Base-by-base conservation (phyloP, 1,140 invertebrate species). In the Phthorimaea operculella region DNA sequence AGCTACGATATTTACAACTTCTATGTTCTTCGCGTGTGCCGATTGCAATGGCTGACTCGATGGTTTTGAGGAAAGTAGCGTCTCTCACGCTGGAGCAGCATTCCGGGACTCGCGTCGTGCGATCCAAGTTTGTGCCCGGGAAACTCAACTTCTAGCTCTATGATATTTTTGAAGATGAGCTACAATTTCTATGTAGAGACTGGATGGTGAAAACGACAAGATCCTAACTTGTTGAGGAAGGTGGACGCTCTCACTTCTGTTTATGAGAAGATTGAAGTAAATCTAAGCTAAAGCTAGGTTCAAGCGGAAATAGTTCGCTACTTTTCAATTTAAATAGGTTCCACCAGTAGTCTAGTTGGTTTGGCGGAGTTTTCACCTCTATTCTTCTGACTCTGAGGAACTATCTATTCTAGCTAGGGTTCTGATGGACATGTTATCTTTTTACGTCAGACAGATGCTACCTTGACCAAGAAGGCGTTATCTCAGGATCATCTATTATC, bases 91-190 rank as follows among this genome's bases (percentile, higher is more conserved):
- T 93, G 55, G 93, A 93, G 60, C 90, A 89, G 64, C 87, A 87
- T 33, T 60, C 71, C 0, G 91, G 92, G 57, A 81, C 89, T 58
- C 87, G 86, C 62, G 79, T 90, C n/a, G 73, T 84, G 52, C 89
- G 90, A 59, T 92, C 92, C 34, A 92, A 91, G 74, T 92, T 92
- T 77, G 90, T 93, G 56, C 93, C 94, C 4, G 92, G 94, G 74
- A 95, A 94, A 82, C 84, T 96, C 63, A 91, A 95, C 85, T 94
- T 92, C 83, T 89, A 91, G 73, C 87, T 93, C 42, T 93, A 92
- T 72, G 93, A 96, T 84, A 94, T 94, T 85, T 96, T 95, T 85
- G 93, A 96, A 92, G 95, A 94, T 95, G 21, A 28, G 21, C 21
- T 77, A 60, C 11, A 7, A 11, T 6, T 11, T 6, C 33, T 34